Percentiles rank a stretch among this genome's conserved stretches.
phyloP scores from a whole-genome alignment of 2,888 invertebrate genomes.

The Chrysina gloriosa region DNA sequence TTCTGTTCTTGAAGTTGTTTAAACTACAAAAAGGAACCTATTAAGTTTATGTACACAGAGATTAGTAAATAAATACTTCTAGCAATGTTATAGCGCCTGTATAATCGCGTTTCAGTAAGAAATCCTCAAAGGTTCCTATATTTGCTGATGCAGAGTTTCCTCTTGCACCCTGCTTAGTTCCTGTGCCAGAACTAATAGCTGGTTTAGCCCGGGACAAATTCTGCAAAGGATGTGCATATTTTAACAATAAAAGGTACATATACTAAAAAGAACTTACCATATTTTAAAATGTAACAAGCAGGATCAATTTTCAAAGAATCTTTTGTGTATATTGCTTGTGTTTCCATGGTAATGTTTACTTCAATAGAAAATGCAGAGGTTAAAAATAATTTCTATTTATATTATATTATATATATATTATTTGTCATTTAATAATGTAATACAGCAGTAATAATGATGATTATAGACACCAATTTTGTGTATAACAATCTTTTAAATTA shows the following conservation, averaged over 20 bases:
- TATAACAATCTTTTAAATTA: too few species aligned
- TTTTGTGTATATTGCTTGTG: neutral
- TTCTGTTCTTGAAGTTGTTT: slow-evolving; percentile 67
- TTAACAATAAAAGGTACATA: neutral
- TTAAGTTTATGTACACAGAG: neutral
- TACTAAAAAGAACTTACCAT: slow-evolving; percentile 12
- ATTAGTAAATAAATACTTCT: slow-evolving; percentile 72
- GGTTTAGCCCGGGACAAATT: slow-evolving; percentile 87
- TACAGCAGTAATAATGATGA: too few species aligned
- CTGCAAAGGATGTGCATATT: slow-evolving; percentile 64
- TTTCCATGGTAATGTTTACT: slow-evolving; percentile 7
- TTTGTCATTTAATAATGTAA: too few species aligned
- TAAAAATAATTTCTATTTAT: too few species aligned
- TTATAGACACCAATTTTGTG: too few species aligned
- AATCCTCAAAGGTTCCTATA: slow-evolving; percentile 89
- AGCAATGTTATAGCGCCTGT: slow-evolving; percentile 92
- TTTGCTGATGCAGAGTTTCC: slow-evolving; percentile 62
- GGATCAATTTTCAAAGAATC: neutral
- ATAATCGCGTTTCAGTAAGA: slow-evolving; percentile 90
- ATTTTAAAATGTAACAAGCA: neutral
- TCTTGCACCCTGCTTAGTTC: slow-evolving; percentile 50
- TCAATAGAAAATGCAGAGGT: too few species aligned
- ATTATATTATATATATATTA: too few species aligned
- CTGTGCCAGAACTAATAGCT: slow-evolving; percentile 67
- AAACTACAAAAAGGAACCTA: slow-evolving; percentile 64